phyloP scores from a whole-genome alignment of 2,797 vertebrate species.

The Rhinophrynus dorsalis region DNA sequence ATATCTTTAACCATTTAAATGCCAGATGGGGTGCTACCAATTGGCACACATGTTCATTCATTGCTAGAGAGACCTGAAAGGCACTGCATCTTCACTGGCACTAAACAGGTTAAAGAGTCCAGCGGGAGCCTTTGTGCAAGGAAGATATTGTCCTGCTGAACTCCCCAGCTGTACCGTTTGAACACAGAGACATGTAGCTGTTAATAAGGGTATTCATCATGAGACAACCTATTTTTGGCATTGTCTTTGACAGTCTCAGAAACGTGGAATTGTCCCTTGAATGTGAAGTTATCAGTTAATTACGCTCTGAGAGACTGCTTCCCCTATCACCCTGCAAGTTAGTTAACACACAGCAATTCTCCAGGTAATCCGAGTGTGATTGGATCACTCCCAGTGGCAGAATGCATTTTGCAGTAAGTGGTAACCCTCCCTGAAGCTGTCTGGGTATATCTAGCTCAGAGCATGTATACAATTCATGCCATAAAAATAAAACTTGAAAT shows the following conservation, averaged over 20 bases:
- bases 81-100: background rate
- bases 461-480: too few relatives aligned
- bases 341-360: conserved; percentile 81
- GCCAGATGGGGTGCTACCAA: too few relatives aligned
- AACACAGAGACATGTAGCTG: conserved; percentile 74
- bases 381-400: conserved; percentile 64
- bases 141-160: conserved; percentile 57
- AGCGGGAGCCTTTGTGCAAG: conserved; percentile 60
- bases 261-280: conserved; percentile 80
- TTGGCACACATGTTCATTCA: too few relatives aligned
- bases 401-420: conserved; percentile 51
- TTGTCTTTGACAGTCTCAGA: conserved; percentile 66
- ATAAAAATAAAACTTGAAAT: too few relatives aligned
- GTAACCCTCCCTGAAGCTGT: conserved; percentile 46
- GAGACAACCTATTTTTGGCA: conserved; percentile 72
- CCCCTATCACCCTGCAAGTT: conserved; percentile 81
- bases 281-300: conserved; percentile 95
- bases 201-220: conserved; percentile 91
- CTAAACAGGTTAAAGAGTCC: conserved; percentile 59
- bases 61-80: background rate
- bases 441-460: conserved; percentile 50
- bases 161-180: conserved; percentile 64
- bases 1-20: too few relatives aligned
- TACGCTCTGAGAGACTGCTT: conserved; percentile 77
- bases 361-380: conserved; percentile 58